Conservation (phyloP, 2,113 vertebrate genomes). For the Hipposideros armiger region DNA sequence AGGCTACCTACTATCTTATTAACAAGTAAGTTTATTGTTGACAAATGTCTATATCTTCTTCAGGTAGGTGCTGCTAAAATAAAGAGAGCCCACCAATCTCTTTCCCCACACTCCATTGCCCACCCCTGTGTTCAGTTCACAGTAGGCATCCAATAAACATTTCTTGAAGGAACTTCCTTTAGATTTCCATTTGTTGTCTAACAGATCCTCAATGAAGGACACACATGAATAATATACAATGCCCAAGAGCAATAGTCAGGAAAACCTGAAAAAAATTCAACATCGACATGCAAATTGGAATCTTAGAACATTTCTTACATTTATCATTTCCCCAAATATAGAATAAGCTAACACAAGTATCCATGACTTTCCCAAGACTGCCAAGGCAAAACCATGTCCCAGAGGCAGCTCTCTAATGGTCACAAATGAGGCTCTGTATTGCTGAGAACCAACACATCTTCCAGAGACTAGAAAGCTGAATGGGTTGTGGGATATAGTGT, state of each 20-base stretch:
- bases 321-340: conserved; percentile 45
- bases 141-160: background rate
- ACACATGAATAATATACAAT: background rate
- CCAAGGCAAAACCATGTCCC: conserved; percentile 37
- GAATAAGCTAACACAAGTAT: conserved; percentile 15
- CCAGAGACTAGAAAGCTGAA: conserved; percentile 12
- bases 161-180: conserved; percentile 12
- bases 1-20: background rate
- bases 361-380: conserved; percentile 11
- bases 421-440: conserved; percentile 11
- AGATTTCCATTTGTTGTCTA: conserved; percentile 13
- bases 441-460: background rate
- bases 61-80: conserved; percentile 14
- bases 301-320: conserved; percentile 21
- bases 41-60: background rate
- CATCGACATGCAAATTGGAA: background rate
- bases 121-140: background rate
- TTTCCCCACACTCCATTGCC: background rate
- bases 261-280: conserved; percentile 3
- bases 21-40: conserved; percentile 53
- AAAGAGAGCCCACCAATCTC: background rate
- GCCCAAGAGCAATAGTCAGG: background rate
- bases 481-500: background rate
- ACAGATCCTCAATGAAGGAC: background rate
- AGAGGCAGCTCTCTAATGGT: background rate